Percentiles rank a stretch among this genome's conserved stretches.
phyloP scores from a whole-genome alignment of 2,797 vertebrate genomes.

The Tamandua tetradactyla region DNA sequence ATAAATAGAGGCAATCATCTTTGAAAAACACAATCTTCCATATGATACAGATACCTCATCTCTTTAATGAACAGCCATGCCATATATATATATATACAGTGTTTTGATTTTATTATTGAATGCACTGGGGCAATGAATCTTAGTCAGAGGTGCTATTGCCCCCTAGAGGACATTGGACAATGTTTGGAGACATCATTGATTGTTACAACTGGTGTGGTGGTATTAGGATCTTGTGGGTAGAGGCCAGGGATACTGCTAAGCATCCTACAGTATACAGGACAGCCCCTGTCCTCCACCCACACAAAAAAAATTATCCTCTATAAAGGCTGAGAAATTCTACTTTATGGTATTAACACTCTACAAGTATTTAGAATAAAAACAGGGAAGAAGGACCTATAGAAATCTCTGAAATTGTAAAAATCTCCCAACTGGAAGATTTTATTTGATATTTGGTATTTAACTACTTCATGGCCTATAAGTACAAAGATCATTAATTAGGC shows the following conservation, averaged over 20 bases:
- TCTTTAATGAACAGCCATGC: neutral
- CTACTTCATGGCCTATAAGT: neutral
- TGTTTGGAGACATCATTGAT: neutral
- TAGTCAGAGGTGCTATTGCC: neutral
- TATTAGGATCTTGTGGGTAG: neutral
- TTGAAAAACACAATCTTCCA: neutral
- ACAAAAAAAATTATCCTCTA: neutral
- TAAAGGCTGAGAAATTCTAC: neutral
- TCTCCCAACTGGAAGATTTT: neutral
- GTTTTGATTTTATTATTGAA: neutral
- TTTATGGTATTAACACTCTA: neutral
- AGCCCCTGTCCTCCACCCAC: neutral
- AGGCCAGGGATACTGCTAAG: neutral
- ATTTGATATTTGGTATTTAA: neutral
- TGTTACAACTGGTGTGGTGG: neutral
- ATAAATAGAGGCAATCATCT: neutral
- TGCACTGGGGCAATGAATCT: neutral
- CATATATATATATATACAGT: neutral
- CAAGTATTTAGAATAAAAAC: neutral
- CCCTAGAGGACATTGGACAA: too few relatives aligned
- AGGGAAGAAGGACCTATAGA: neutral
- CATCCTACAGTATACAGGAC: neutral
- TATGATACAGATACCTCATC: neutral
- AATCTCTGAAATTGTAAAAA: constrained; percentile 38
- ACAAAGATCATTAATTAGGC: neutral